Percentiles rank a stretch among this genome's conserved stretches.
These are phyloP conservation scores for Odontomyia ornata DNA, from an alignment of 2,888 invertebrate genomes.

Conservation along the genomic window DNA sequence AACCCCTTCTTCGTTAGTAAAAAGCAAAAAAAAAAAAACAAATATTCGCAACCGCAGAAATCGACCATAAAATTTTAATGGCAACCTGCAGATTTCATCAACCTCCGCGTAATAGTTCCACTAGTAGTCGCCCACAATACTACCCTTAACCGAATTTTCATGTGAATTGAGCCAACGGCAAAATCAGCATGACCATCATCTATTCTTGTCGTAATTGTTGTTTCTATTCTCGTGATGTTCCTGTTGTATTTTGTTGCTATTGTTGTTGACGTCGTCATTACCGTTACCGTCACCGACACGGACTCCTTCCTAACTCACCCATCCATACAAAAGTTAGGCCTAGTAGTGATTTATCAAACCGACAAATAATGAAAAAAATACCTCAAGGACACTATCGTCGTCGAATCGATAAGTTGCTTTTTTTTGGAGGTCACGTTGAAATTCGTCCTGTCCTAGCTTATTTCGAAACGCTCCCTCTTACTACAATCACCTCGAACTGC, in stretches of 20 bases:
- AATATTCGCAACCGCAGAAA: neutral
- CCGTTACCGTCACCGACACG: neutral
- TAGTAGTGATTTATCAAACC: slow-evolving; percentile 27
- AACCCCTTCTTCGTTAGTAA: too few species aligned
- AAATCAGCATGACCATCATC: slow-evolving; percentile 17
- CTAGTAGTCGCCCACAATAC: too few species aligned
- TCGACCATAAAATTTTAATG: neutral
- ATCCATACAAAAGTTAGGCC: slow-evolving; percentile 1
- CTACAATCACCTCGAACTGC: neutral
- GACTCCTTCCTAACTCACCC: neutral
- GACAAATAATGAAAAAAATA: slow-evolving; percentile 10
- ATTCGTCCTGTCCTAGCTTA: neutral
- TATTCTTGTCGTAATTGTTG: slow-evolving; percentile 9
- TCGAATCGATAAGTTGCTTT: slow-evolving; percentile 30
- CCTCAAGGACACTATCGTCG: slow-evolving; percentile 7
- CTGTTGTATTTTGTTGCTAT: neutral
- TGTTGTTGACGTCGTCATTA: slow-evolving; percentile 13
- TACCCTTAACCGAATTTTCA: neutral
- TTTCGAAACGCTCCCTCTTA: neutral
- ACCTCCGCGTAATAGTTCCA: neutral
- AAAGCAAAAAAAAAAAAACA: too few species aligned
- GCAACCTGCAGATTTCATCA: neutral
- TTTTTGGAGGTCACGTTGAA: slow-evolving; percentile 25
- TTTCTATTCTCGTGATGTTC: neutral
- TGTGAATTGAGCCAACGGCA: neutral